These are phyloP conservation scores for Oscheius sp. DNA, from an alignment of 1,140 invertebrate genomes.

Conservation along the genomic window DNA sequence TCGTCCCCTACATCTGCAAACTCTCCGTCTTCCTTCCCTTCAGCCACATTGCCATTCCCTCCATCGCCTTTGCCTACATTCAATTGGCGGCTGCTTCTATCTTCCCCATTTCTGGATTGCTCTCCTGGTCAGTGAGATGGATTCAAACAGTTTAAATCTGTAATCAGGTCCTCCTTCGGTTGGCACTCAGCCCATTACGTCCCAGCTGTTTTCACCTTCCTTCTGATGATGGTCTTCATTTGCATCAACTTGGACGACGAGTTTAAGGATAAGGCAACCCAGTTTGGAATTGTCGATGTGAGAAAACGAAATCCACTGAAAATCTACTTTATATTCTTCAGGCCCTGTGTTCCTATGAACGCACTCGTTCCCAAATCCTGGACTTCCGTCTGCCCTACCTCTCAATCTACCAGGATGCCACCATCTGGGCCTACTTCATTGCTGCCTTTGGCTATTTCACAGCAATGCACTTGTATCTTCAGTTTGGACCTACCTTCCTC, in stretches of 20 bases:
- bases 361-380: constrained; percentile 11
- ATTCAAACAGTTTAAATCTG: no score
- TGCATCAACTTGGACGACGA: constrained; percentile 23
- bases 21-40: constrained; percentile 25
- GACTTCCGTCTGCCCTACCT: constrained; percentile 24
- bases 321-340: background rate
- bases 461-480: constrained; percentile 15
- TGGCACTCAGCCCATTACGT: constrained; percentile 29
- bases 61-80: constrained; percentile 19
- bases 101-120: constrained; percentile 15
- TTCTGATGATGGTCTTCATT: constrained; percentile 16
- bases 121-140: constrained; percentile 2
- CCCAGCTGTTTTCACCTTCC: constrained; percentile 4
- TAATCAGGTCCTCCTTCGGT: constrained; percentile 13
- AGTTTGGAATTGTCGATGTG: constrained; percentile 20
- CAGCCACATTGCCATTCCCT: constrained; percentile 11
- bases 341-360: constrained; percentile 17
- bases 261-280: constrained; percentile 12
- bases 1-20: constrained; percentile 29
- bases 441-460: constrained; percentile 21
- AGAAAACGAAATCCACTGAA: background rate
- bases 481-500: constrained; percentile 27
- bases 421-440: constrained; percentile 22
- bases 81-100: background rate
- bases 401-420: constrained; percentile 25